A percentile compares a stretch with the other conserved stretches of the same genome.
phyloP scores from a whole-genome alignment of 2,113 vertebrate species.

The Antennarius striatus region DNA sequence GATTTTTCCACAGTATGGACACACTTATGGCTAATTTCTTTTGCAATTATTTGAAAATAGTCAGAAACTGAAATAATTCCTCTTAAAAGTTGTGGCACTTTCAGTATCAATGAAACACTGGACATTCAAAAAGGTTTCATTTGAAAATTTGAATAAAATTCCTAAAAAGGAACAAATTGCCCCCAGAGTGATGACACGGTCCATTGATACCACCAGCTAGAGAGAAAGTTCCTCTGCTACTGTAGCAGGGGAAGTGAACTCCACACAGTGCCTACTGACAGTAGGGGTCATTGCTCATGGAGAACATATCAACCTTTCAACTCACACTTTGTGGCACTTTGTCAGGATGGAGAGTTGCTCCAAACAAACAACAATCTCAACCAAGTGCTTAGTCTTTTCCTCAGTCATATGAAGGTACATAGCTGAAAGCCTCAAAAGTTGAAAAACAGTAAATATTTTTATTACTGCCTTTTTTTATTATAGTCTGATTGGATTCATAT shows the following conservation, averaged over 20 bases:
- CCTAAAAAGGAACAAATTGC: not conserved
- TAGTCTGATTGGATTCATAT: too few species aligned
- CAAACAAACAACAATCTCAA: not conserved
- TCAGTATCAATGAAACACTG: not conserved
- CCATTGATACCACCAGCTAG: constrained; percentile 9
- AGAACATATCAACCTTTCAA: not conserved
- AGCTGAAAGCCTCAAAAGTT: too few species aligned
- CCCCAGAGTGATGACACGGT: not conserved
- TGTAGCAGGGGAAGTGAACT: not conserved
- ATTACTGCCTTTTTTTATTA: too few species aligned
- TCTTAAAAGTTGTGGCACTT: too few species aligned
- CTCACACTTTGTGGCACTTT: too few species aligned
- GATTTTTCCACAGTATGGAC: too few species aligned
- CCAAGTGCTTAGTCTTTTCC: not conserved
- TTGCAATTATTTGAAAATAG: too few species aligned
- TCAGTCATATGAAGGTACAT: not conserved
- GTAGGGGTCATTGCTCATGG: not conserved
- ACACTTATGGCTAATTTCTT: too few species aligned
- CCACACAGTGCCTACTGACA: not conserved
- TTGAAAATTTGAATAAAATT: not conserved
- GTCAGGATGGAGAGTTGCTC: not conserved
- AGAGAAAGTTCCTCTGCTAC: not conserved
- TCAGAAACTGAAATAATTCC: too few species aligned
- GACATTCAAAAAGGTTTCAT: not conserved
- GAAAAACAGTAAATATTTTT: too few species aligned